Evolutionary conservation across 1,140 invertebrate species (phyloP), one percentile per base, ranked within the genome.

Genomic region (Penaeus indicus): DNA sequence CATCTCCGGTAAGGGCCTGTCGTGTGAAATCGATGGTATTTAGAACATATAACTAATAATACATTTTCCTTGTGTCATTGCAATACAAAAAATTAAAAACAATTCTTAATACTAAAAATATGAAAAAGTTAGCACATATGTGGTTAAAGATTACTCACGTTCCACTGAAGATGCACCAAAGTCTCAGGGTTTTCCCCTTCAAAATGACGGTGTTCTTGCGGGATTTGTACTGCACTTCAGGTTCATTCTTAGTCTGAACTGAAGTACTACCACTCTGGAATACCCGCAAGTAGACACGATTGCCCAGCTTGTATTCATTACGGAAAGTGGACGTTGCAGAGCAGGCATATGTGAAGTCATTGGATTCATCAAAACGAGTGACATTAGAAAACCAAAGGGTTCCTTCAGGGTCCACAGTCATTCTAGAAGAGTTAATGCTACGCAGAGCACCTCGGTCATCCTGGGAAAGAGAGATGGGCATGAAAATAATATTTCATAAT

Each of bases 321-420:
- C 96, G 92, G 92, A 97, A 97, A 1, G 95, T 93, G 0, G 97
- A 97, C 63, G 97, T 96, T 0, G 97, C 97, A 8, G 97, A 96
- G 92, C 97, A 99, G 75, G 96, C 96, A 92, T 99, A 99, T 85
- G 95, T 95, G 92, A 96, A 97, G 91, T 97, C 95, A 21, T 95
- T 94, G 82, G 96, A 96, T 13, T 95, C 95, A 93, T 99, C 97
- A n/a, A 94, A 92, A 84, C 95, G 94, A 1, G 97, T 98, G 10
- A 99, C 96, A 93, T 98, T 98, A 42, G 97, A 97, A 93, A 98
- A 98, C 96, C 97, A 98, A 0, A 99, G 93, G 91, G 96, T 97
- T 63, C 97, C 97, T 93, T 98, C 97, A 0, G 97, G 97, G 93
- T 98, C 97, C 22, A 98, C 94, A 7, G 97, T 98, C 95, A 98